A percentile compares a stretch with the other conserved stretches of the same genome.
Conservation (phyloP, 2,113 vertebrate genomes). For the Rhinoderma darwinii region DNA sequence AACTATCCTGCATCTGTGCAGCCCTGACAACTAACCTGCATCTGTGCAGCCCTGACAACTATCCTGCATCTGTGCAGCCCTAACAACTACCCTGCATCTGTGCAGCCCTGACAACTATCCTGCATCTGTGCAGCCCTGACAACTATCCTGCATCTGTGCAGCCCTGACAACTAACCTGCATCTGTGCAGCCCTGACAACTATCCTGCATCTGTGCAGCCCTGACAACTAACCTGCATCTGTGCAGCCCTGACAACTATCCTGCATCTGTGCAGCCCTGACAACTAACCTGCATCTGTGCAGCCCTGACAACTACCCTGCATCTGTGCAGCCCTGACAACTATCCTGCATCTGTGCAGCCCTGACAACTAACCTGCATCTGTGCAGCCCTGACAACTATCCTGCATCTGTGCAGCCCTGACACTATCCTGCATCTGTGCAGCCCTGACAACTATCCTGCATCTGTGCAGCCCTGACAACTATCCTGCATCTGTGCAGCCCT, state of each 20-base stretch:
- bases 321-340: neutral
- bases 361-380: no score
- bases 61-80: neutral
- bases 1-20: neutral
- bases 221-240: no score
- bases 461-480: no score
- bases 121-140: neutral
- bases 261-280: no score
- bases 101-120: neutral
- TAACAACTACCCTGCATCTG: no score
- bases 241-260: neutral
- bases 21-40: no score
- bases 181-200: neutral
- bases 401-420: no score
- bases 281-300: no score
- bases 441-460: neutral
- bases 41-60: neutral
- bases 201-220: neutral
- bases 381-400: neutral
- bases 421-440: neutral
- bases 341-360: neutral
- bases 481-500: neutral
- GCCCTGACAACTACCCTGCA: neutral
- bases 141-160: neutral
- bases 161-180: no score